Evolutionary conservation across 1,140 invertebrate species (phyloP).

Genomic region (Eriocheir sinensis): DNA sequence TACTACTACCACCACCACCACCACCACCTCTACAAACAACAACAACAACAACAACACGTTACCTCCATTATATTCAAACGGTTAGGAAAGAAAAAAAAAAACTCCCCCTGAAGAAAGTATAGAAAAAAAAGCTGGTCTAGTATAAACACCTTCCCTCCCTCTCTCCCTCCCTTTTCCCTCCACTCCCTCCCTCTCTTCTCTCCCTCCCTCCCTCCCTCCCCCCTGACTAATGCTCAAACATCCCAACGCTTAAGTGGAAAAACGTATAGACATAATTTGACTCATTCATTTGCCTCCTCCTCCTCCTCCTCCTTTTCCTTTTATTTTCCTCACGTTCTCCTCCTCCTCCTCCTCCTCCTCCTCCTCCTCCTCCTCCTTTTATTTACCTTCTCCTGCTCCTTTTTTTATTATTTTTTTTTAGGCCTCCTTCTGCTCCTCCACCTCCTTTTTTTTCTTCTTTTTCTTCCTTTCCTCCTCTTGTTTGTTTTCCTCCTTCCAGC

Average conservation of each 20-base stretch:
- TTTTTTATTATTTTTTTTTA: neutral
- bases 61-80: neutral
- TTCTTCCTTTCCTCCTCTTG: neutral
- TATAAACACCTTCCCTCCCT: neutral
- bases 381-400: neutral
- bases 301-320: too few relatives aligned
- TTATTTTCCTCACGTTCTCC: too few relatives aligned
- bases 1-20: too few relatives aligned
- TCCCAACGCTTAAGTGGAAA: too few relatives aligned
- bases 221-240: too few relatives aligned
- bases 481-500: neutral
- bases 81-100: neutral
- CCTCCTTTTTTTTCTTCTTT: neutral
- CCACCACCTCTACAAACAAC: too few relatives aligned
- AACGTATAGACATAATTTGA: too few relatives aligned
- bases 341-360: neutral
- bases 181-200: neutral
- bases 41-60: too few relatives aligned
- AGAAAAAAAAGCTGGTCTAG: neutral
- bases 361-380: neutral
- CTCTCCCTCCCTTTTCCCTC: neutral
- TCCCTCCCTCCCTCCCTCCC: too few relatives aligned
- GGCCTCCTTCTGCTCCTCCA: too few relatives aligned
- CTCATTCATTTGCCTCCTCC: too few relatives aligned
- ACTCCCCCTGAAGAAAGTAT: neutral